A percentile compares a stretch with the other conserved stretches of the same genome.
Conservation (phyloP, 2,113 vertebrate species). For the Shinisaurus crocodilurus region DNA sequence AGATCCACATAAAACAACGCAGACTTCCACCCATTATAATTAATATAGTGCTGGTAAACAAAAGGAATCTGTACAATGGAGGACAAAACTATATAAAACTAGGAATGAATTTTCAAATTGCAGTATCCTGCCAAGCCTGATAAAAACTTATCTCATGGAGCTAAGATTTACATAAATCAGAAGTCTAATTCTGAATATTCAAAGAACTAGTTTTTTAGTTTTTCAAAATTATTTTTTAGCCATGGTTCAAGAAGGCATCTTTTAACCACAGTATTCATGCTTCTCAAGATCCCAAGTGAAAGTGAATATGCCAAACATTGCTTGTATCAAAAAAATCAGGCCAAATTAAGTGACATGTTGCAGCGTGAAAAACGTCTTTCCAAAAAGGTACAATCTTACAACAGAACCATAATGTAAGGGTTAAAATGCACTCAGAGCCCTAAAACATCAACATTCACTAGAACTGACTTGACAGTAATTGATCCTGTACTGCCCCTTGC, state of each 20-base stretch:
- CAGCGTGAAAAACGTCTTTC: not conserved
- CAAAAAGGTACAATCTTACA: not conserved
- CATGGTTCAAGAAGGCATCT: not conserved
- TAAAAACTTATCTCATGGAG: not conserved
- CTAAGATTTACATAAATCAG: not conserved
- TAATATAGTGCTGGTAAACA: not conserved
- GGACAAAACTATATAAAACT: not conserved
- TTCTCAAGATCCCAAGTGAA: not conserved
- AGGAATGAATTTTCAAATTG: not conserved
- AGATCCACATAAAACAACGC: not conserved
- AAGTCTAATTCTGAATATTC: not conserved
- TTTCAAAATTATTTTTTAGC: not conserved
- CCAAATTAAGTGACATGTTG: not conserved
- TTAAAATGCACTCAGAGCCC: not conserved
- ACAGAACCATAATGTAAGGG: not conserved
- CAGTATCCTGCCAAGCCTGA: not conserved
- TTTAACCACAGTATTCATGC: not conserved
- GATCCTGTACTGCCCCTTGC: slow-evolving; percentile 75
- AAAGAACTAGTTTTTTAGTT: not conserved
- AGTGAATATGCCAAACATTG: not conserved
- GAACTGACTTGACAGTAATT: slow-evolving; percentile 8
- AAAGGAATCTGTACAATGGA: not conserved
- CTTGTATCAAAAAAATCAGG: not conserved
- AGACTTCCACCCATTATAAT: not conserved
- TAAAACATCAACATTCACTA: not conserved